Percentiles rank a stretch among this genome's conserved stretches.
phyloP scores from a whole-genome alignment of 2,113 vertebrate genomes.

The Gnathonemus longibarbis region DNA sequence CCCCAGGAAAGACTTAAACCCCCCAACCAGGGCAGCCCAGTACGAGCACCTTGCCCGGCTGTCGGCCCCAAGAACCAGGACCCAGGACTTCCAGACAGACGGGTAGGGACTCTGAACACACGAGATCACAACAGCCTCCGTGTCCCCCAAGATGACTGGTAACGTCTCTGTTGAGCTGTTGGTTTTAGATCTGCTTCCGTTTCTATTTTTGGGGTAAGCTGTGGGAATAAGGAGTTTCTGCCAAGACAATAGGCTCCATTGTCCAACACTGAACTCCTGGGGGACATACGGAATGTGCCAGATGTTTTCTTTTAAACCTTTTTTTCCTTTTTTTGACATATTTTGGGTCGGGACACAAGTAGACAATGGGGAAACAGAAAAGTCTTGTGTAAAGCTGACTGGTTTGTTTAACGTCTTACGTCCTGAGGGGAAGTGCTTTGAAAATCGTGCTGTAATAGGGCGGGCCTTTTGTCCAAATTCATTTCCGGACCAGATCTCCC shows the following conservation, averaged over 20 bases:
- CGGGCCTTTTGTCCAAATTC: not conserved
- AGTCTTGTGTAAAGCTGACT: not conserved
- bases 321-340: not conserved
- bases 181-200: constrained; percentile 36
- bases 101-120: constrained; percentile 32
- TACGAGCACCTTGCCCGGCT: constrained; percentile 40
- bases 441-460: not conserved
- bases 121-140: not conserved
- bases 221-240: constrained; percentile 28
- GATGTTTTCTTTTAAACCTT: constrained; percentile 50
- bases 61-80: constrained; percentile 41
- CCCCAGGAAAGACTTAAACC: constrained; percentile 37
- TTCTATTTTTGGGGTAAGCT: constrained; percentile 42
- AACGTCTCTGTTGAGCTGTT: constrained; percentile 28
- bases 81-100: constrained; percentile 27
- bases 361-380: not conserved
- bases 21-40: constrained; percentile 35
- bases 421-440: not conserved
- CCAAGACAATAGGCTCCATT: constrained; percentile 51
- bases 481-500: not conserved
- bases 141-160: constrained; percentile 22
- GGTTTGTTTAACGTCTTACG: not conserved
- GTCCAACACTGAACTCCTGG: constrained; percentile 41
- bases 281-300: constrained; percentile 28
- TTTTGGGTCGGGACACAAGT: not conserved